phyloP scores from a whole-genome alignment of 1,140 invertebrate species.

The Drosophila kikkawai region DNA sequence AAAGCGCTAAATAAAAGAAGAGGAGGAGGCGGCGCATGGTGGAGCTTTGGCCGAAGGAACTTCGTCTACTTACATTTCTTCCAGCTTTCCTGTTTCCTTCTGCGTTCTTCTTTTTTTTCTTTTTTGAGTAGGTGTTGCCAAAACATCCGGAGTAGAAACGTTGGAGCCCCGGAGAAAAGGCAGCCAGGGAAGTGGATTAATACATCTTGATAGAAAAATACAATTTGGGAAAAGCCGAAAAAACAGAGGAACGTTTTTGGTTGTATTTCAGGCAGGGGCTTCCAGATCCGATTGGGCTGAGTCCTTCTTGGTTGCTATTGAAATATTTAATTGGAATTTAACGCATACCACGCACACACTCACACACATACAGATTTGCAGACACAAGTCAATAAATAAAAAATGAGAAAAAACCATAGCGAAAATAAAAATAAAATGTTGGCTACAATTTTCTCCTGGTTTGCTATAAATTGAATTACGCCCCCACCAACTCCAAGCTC shows the following conservation, averaged over 20 bases:
- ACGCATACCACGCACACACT: slow-evolving; percentile 67
- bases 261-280: slow-evolving; percentile 20
- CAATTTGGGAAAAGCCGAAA: slow-evolving; percentile 50
- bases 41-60: slow-evolving; percentile 5
- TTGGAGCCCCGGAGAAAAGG: slow-evolving; percentile 34
- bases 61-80: slow-evolving; percentile 30
- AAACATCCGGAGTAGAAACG: slow-evolving; percentile 66
- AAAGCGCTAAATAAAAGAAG: slow-evolving; percentile 39
- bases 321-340: slow-evolving; percentile 84
- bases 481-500: slow-evolving; percentile 17
- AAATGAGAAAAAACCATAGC: slow-evolving; percentile 52
- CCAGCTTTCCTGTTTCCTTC: slow-evolving; percentile 15
- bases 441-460: slow-evolving; percentile 62
- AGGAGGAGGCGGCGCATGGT: slow-evolving; percentile 11
- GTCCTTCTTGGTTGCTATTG: slow-evolving; percentile 55
- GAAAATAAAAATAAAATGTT: slow-evolving; percentile 60
- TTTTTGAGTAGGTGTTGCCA: slow-evolving; percentile 81
- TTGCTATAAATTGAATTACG: slow-evolving; percentile 77
- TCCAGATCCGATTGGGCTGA: slow-evolving; percentile 34
- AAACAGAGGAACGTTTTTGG: slow-evolving; percentile 44
- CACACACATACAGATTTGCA: slow-evolving; percentile 5
- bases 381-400: slow-evolving; percentile 77
- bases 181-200: slow-evolving; percentile 75
- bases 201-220: slow-evolving; percentile 76
- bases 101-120: slow-evolving; percentile 12